Percentiles rank a stretch among this genome's conserved stretches.
Conservation (phyloP, 2,113 vertebrate genomes). For the Oryzias celebensis region DNA sequence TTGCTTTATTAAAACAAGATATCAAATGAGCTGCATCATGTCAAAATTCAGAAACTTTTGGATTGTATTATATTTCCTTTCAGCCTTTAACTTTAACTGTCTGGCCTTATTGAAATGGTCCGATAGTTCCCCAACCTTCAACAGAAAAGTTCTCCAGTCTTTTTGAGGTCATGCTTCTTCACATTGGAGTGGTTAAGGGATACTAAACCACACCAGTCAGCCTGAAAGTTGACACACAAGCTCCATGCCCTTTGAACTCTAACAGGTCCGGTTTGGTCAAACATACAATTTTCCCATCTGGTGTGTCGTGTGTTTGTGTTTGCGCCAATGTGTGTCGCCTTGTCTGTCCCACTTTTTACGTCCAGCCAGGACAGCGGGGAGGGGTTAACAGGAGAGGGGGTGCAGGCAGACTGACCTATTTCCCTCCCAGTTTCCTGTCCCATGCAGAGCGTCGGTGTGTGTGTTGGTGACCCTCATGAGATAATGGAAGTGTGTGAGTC, state of each 20-base stretch:
- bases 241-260: constrained; percentile 58
- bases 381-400: constrained; percentile 57
- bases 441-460: constrained; percentile 24
- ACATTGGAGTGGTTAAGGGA: background rate
- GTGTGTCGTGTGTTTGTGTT: constrained; percentile 23
- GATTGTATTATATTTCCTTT: no score
- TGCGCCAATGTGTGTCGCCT: constrained; percentile 35
- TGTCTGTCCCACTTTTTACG: constrained; percentile 66
- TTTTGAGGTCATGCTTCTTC: background rate
- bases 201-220: constrained; percentile 33
- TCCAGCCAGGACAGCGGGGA: constrained; percentile 60
- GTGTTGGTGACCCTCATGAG: constrained; percentile 40
- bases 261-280: constrained; percentile 66
- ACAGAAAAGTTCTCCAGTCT: background rate
- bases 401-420: constrained; percentile 72
- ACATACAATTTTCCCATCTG: constrained; percentile 66
- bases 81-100: no score
- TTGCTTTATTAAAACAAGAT: no score
- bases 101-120: no score
- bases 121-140: no score
- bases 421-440: constrained; percentile 53
- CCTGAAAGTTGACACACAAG: constrained; percentile 52
- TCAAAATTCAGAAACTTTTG: no score
- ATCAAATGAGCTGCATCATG: no score
- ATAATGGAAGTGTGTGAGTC: constrained; percentile 48